These are phyloP conservation scores for Elanoides forficatus DNA, from an alignment of 2,113 vertebrate genomes.

Conservation along the genomic window DNA sequence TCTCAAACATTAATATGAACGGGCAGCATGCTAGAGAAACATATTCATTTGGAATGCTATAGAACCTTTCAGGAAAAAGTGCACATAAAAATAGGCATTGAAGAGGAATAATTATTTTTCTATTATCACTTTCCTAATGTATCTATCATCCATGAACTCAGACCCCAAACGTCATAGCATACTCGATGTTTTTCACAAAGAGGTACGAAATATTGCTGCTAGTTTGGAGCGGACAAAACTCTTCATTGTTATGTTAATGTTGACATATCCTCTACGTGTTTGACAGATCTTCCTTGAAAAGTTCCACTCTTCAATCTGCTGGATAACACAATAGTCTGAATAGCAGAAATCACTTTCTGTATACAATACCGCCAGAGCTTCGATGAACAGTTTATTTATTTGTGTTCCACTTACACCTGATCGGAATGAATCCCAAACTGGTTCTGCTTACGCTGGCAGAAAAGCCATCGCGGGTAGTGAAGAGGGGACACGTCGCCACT, in stretches of 20 bases:
- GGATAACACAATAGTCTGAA: background rate
- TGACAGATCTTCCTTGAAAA: background rate
- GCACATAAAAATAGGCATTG: background rate
- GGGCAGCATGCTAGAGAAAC: background rate
- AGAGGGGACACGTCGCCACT: accelerated
- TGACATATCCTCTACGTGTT: background rate
- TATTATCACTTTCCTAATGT: background rate
- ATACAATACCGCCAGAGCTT: background rate
- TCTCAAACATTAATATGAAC: background rate
- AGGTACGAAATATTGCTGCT: background rate
- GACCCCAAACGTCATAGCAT: background rate
- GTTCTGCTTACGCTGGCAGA: background rate
- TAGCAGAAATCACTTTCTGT: background rate
- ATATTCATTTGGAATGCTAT: background rate
- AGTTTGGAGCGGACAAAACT: background rate
- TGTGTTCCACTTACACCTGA: background rate
- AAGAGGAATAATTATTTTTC: background rate
- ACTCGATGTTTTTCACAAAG: background rate
- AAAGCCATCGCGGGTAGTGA: background rate
- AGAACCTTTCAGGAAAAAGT: background rate
- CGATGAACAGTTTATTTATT: background rate
- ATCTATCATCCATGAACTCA: background rate
- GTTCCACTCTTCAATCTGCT: background rate
- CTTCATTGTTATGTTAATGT: background rate
- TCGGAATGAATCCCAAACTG: background rate